Conservation (phyloP, 2,797 vertebrate species). For the Zenarchopterus dispar region DNA sequence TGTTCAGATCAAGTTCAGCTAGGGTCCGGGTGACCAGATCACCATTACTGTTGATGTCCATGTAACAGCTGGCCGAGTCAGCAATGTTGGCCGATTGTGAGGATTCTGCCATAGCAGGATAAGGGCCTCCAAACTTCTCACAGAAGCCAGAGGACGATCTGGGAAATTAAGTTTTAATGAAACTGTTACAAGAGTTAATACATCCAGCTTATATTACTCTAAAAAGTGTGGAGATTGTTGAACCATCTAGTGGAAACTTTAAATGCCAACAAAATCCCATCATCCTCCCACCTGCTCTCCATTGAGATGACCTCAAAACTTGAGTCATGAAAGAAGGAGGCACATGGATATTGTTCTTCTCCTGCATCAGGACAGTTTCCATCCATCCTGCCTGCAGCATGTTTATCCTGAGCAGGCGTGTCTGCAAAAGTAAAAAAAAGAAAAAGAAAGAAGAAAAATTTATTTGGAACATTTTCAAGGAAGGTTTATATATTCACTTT, state of each 20-base stretch:
- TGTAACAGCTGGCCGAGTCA: constrained; percentile 77
- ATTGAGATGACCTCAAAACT: constrained; percentile 82
- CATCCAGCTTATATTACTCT: neutral
- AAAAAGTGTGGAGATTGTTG: neutral
- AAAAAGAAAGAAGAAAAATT: neutral
- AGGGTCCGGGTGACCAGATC: constrained; percentile 74
- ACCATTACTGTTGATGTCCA: constrained; percentile 78
- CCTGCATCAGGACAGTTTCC: neutral
- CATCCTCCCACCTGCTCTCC: constrained; percentile 67
- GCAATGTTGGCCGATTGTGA: constrained; percentile 37
- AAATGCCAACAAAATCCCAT: neutral
- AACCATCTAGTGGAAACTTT: neutral
- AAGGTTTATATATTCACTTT: neutral
- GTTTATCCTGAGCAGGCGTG: constrained; percentile 58
- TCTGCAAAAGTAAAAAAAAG: constrained; percentile 55
- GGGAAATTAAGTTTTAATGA: constrained; percentile 16
- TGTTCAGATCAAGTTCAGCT: constrained; percentile 74
- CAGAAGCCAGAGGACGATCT: constrained; percentile 84
- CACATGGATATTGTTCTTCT: constrained; percentile 35
- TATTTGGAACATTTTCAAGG: neutral
- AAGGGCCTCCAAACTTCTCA: constrained; percentile 73
- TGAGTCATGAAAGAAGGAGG: constrained; percentile 65
- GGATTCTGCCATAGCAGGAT: constrained; percentile 56
- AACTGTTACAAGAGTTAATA: neutral
- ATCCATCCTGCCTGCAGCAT: neutral